phyloP scores from a whole-genome alignment of 2,888 invertebrate species.

The Polyploca ridens region DNA sequence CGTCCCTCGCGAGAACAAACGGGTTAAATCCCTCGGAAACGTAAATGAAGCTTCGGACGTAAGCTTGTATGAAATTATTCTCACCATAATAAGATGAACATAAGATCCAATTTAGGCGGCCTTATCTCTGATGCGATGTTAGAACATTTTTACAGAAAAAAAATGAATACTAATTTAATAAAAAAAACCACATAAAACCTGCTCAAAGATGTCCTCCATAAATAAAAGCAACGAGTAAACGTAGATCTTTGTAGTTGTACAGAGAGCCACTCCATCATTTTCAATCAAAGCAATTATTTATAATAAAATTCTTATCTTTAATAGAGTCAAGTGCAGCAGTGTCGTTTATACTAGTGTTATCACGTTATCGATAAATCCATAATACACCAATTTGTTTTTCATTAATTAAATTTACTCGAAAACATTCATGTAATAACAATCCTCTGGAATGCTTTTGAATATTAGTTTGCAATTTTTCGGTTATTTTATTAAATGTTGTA shows the following conservation, averaged over 20 bases:
- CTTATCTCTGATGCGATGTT: too few relatives aligned
- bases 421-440: too few relatives aligned
- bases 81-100: too few relatives aligned
- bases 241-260: background rate
- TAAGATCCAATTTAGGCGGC: too few relatives aligned
- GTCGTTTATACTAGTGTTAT: background rate
- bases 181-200: background rate
- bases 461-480: too few relatives aligned
- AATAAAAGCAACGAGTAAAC: background rate
- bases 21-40: too few relatives aligned
- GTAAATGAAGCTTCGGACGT: too few relatives aligned
- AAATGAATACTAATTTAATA: background rate
- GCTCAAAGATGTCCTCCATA: constrained; percentile 1
- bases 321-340: background rate
- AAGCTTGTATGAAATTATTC: too few relatives aligned
- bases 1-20: too few relatives aligned
- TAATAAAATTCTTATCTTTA: constrained; percentile 18
- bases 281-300: constrained; percentile 24
- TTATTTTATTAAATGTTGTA: too few relatives aligned
- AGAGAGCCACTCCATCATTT: constrained; percentile 21
- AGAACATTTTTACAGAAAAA: background rate
- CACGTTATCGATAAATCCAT: background rate
- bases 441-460: too few relatives aligned
- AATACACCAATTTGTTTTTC: background rate
- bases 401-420: too few relatives aligned